These are phyloP conservation scores for Hafferia zeledoni DNA, from an alignment of 2,797 vertebrate genomes.

Conservation along the genomic window DNA sequence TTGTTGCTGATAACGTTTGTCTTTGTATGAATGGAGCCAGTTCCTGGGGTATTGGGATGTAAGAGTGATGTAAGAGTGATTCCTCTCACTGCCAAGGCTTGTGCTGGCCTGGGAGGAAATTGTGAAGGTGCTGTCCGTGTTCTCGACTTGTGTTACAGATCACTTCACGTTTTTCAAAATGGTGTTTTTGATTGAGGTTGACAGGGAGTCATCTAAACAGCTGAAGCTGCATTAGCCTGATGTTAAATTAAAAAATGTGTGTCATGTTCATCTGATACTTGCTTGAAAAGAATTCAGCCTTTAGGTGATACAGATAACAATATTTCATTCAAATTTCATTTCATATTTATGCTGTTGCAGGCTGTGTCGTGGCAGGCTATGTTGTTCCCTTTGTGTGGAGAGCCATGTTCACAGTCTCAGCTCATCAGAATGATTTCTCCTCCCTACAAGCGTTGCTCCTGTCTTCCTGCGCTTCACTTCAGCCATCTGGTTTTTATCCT, in stretches of 20 bases:
- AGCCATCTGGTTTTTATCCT: conserved; percentile 70
- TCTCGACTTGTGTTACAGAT: background rate
- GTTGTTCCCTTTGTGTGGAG: conserved; percentile 31
- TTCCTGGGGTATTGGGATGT: background rate
- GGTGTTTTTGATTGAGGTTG: conserved; percentile 7
- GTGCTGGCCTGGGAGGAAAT: background rate
- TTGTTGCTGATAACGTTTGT: background rate
- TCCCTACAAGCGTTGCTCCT: conserved; percentile 33
- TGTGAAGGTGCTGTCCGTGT: background rate
- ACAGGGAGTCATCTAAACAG: conserved; percentile 36
- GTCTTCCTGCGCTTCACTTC: conserved; percentile 41
- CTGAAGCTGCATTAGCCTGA: conserved; percentile 6
- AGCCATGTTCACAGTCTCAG: conserved; percentile 33
- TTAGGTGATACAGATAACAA: background rate
- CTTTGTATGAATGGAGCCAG: background rate
- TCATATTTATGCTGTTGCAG: background rate
- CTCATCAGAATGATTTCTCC: conserved; percentile 55
- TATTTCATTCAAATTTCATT: conserved; percentile 16
- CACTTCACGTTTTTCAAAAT: background rate
- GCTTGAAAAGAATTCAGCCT: conserved; percentile 35
- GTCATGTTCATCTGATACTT: conserved; percentile 2
- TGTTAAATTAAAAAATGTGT: conserved; percentile 27
- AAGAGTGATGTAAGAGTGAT: background rate
- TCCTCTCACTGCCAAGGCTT: background rate
- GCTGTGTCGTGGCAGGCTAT: background rate